Evolutionary conservation across 1,140 invertebrate genomes (phyloP).

Genomic region (Lucilia cuprina): DNA sequence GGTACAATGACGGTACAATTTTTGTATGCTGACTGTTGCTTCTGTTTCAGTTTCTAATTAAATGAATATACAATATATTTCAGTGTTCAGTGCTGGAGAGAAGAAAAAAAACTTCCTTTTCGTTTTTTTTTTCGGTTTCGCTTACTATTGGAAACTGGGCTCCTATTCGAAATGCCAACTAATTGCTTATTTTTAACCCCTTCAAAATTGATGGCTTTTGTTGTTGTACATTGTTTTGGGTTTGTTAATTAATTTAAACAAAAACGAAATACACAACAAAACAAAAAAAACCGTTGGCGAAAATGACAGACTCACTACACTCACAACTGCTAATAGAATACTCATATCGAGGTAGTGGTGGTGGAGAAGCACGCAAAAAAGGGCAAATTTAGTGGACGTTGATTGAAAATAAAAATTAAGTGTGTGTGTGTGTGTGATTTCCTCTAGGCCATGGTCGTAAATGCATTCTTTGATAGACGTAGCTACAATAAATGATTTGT

Average conservation of each 20-base stretch:
- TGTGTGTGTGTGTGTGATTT: not conserved
- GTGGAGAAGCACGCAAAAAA: not conserved
- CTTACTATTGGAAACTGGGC: slow-evolving; percentile 52
- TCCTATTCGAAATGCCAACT: slow-evolving; percentile 63
- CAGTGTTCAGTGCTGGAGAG: not conserved
- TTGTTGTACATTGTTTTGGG: slow-evolving; percentile 45
- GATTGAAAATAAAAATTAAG: not conserved
- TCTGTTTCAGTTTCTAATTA: slow-evolving; percentile 5
- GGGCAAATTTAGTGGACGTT: slow-evolving; percentile 4
- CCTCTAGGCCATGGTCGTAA: not conserved
- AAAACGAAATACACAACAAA: slow-evolving; percentile 45
- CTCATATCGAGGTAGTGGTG: not conserved
- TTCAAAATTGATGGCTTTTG: slow-evolving; percentile 51
- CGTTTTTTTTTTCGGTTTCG: not conserved
- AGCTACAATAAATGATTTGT: too few relatives aligned
- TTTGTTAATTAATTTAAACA: slow-evolving; percentile 52
- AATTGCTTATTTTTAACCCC: slow-evolving; percentile 63
- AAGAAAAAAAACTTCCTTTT: not conserved
- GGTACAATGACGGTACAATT: slow-evolving; percentile 10
- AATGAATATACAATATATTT: not conserved
- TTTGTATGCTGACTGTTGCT: slow-evolving; percentile 7
- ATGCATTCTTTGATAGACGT: not conserved
- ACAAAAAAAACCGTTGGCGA: not conserved
- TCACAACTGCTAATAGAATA: slow-evolving; percentile 41
- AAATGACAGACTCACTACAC: slow-evolving; percentile 34